Percentiles rank a stretch among this genome's conserved stretches.
Evolutionary conservation across 2,888 invertebrate species (phyloP).

Genomic region (Diploptera punctata): DNA sequence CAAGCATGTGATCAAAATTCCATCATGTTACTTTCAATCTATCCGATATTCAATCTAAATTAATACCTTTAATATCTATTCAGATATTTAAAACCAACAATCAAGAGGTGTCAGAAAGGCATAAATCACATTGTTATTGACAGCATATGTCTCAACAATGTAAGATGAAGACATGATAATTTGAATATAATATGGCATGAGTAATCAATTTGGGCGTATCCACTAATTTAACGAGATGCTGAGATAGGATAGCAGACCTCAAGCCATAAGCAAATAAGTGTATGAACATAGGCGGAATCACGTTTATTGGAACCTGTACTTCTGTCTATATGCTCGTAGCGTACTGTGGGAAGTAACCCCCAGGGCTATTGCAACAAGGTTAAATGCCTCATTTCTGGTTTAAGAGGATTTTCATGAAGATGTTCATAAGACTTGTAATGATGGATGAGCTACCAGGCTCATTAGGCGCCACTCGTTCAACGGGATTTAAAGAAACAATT

Average conservation of each 20-base stretch:
- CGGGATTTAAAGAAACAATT: not conserved
- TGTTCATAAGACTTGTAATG: too few species aligned
- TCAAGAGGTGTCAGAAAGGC: not conserved
- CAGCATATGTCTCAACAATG: not conserved
- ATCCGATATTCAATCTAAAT: not conserved
- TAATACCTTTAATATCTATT: not conserved
- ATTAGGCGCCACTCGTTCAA: not conserved
- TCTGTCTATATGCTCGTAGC: too few species aligned
- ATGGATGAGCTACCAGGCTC: not conserved
- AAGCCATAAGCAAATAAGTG: slow-evolving; percentile 6
- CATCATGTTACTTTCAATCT: too few species aligned
- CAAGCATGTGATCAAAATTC: too few species aligned
- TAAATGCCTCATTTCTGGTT: too few species aligned
- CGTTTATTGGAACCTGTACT: too few species aligned
- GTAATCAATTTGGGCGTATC: slow-evolving; percentile 17
- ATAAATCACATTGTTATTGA: not conserved
- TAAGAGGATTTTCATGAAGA: too few species aligned
- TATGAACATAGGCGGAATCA: not conserved
- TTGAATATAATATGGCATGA: slow-evolving; percentile 7
- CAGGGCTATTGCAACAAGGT: too few species aligned
- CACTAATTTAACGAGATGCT: not conserved
- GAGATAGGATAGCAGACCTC: not conserved
- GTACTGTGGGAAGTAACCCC: too few species aligned
- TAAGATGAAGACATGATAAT: slow-evolving; percentile 20
- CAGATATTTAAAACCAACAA: not conserved